Conservation (phyloP, 1,140 invertebrate species). For the Bombyx mandarina region DNA sequence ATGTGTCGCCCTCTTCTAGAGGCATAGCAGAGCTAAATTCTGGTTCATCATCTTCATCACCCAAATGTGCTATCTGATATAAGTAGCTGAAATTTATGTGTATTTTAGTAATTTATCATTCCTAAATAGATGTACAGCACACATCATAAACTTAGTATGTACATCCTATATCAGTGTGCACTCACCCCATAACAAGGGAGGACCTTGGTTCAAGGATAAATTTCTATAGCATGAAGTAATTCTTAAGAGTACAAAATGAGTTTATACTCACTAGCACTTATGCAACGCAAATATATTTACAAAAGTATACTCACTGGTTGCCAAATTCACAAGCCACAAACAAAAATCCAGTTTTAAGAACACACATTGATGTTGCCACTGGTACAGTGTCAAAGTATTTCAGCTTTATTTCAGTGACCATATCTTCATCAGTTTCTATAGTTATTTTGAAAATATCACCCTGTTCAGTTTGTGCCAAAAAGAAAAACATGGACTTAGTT, state of each 20-base stretch:
- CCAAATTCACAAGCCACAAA: conserved; percentile 99
- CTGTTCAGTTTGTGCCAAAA: conserved; percentile 91
- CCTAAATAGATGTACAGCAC: too few relatives aligned
- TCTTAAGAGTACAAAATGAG: conserved; percentile 7
- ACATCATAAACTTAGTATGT: conserved; percentile 24
- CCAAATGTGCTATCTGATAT: conserved; percentile 99
- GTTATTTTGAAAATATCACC: conserved; percentile 99
- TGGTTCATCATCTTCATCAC: conserved; percentile 99
- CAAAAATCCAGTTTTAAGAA: conserved; percentile 98
- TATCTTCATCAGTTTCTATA: conserved; percentile 97
- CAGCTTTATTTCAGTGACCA: conserved; percentile 98
- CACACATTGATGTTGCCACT: conserved; percentile 95
- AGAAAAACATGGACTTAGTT: conserved; percentile 99
- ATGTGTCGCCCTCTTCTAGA: conserved; percentile 98
- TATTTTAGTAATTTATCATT: too few relatives aligned
- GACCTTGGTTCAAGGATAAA: conserved; percentile 70
- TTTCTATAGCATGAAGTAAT: conserved; percentile 48
- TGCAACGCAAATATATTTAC: conserved; percentile 23
- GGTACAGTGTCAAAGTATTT: conserved; percentile 99
- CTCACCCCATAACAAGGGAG: conserved; percentile 52
- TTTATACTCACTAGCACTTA: conserved; percentile 32
- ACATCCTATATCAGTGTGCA: conserved; percentile 69
- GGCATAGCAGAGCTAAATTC: conserved; percentile 99
- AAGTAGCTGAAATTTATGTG: conserved; percentile 80
- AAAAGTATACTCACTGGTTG: conserved; percentile 90